A percentile compares a stretch with the other conserved stretches of the same genome.
Evolutionary conservation across 1,140 invertebrate genomes (phyloP).

Genomic region (Papilio helenus): DNA sequence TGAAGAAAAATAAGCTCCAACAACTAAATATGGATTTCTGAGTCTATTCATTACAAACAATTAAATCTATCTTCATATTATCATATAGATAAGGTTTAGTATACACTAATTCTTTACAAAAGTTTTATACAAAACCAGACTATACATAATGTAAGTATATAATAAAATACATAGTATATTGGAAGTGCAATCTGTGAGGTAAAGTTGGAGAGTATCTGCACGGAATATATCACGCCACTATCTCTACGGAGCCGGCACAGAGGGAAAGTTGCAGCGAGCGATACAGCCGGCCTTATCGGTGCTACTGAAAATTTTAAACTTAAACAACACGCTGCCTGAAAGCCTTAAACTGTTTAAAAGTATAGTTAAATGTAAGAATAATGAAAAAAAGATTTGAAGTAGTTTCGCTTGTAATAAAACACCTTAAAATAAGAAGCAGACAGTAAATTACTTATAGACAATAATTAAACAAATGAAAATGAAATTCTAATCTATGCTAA

Average conservation of each 20-base stretch:
- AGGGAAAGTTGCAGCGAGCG: conserved; percentile 45
- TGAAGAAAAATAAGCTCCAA: no score
- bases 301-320: conserved; percentile 49
- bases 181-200: conserved; percentile 23
- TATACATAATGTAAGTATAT: background rate
- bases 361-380: no score
- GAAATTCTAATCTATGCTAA: no score
- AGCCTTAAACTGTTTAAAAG: background rate
- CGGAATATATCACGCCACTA: conserved; percentile 47
- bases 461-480: no score
- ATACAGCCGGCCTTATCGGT: conserved; percentile 43
- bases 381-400: no score
- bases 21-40: no score
- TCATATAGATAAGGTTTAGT: background rate
- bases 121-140: background rate
- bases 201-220: conserved; percentile 34
- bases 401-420: no score
- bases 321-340: conserved; percentile 37
- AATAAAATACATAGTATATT: conserved; percentile 5
- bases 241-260: conserved; percentile 44
- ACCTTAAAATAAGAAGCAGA: no score
- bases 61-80: no score
- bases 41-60: no score
- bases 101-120: background rate
- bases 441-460: no score